Evolutionary conservation across 2,113 vertebrate genomes (phyloP), one percentile per base, ranked within the genome.

Genomic region (Austrofundulus limnaeus): DNA sequence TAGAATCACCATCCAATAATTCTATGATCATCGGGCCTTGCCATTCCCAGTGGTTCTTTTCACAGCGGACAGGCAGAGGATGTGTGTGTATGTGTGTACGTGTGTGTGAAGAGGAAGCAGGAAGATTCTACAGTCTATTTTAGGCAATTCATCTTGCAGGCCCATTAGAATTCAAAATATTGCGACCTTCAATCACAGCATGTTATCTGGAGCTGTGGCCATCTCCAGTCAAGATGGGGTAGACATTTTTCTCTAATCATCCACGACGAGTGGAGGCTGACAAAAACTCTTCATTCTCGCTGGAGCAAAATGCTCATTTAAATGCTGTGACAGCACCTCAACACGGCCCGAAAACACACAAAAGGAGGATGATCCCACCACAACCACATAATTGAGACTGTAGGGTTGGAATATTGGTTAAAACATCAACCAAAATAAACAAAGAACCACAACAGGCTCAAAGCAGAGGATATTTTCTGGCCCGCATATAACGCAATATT

Each of bases 151-250:
- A 97, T 98, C 94, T 94, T 91, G 93, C 95, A 92, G 95, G 80
- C 95, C 95, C 95, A 98, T 99, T 99, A 98, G 95, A 98, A 99
- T 98, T 98, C 96, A 97, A 98, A 99, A 99, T 99, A 99, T 99
- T 98, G 97, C 96, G 95, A 98, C 97, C 97, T 98, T 99, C 96
- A 99, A 98, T 99, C 96, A 98, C 94, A 95, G 95, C 94, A 94
- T 96, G 95, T 97, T 98, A 98, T 97, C 95, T 96, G 94, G 94
- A 95, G 95, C 95, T 93, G 94, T 93, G 93, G 95, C 91, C 95
- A 97, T 99, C 96, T 98, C 94, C 94, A 98, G 96, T 98, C 95
- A 96, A 98, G 96, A 97, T 95, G 96, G 96, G 43, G 94, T 90
- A 94, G 95, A 95, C 95, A 87, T 98, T 99, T 98, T 95, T 95